Evolutionary conservation across 2,113 vertebrate species (phyloP).

Genomic region (Nanorana parkeri): DNA sequence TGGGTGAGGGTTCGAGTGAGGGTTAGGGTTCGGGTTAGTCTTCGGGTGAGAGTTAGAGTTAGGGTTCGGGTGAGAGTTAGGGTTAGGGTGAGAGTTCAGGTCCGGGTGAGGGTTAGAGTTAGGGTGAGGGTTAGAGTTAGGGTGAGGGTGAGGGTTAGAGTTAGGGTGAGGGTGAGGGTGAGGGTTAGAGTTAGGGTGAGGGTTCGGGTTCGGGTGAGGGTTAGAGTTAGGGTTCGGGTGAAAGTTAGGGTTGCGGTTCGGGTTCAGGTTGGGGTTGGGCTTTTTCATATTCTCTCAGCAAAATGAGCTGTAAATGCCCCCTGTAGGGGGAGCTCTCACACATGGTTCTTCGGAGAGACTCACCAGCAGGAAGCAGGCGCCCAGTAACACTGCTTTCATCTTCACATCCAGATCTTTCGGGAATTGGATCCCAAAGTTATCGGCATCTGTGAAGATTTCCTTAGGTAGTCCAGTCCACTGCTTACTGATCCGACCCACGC

Average conservation of each 20-base stretch:
- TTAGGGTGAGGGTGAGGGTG: too few species aligned
- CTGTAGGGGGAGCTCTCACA: too few species aligned
- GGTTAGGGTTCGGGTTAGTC: too few species aligned
- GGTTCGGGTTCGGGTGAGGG: background rate
- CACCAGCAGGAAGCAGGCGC: constrained; percentile 77
- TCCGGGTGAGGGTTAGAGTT: too few species aligned
- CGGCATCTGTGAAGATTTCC: constrained; percentile 76
- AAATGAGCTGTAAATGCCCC: too few species aligned
- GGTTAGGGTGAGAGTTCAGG: too few species aligned
- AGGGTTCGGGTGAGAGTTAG: background rate
- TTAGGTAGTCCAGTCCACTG: constrained; percentile 80
- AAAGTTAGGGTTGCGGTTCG: too few species aligned
- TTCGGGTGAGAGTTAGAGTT: too few species aligned
- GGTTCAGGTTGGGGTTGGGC: background rate
- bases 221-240: background rate
- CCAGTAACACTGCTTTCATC: constrained; percentile 74
- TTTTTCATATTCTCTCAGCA: background rate
- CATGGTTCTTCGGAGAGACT: constrained; percentile 39
- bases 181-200: background rate
- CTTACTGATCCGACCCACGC: constrained; percentile 66
- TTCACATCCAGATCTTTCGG: constrained; percentile 74
- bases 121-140: too few species aligned
- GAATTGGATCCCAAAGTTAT: constrained; percentile 85
- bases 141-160: too few species aligned
- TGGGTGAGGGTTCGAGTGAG: too few species aligned